phyloP scores from a whole-genome alignment of 2,113 vertebrate genomes.

The Camarhynchus parvulus region DNA sequence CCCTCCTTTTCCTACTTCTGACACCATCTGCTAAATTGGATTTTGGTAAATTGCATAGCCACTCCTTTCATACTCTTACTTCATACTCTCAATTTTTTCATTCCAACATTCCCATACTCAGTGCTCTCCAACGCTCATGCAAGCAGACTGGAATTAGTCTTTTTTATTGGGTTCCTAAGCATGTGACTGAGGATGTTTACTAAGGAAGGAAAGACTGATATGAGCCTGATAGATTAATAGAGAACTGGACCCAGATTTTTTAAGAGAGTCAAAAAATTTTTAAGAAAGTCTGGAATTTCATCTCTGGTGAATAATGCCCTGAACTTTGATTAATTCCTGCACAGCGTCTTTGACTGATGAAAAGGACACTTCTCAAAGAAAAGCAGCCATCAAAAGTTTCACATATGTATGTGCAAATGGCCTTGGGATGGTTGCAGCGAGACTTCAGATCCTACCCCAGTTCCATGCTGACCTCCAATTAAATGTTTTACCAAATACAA shows the following conservation, averaged over 20 bases:
- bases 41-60: conserved; percentile 1
- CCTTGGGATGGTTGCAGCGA: conserved; percentile 3
- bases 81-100: neutral
- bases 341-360: conserved; percentile 60
- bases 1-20: conserved; percentile 3
- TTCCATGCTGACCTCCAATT: conserved; percentile 37
- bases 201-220: conserved; percentile 56
- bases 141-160: conserved; percentile 41
- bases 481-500: conserved; percentile 64
- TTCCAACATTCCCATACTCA: neutral
- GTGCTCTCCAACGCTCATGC: neutral
- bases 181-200: conserved; percentile 49
- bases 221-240: conserved; percentile 46
- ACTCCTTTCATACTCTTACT: neutral
- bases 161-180: conserved; percentile 54
- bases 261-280: conserved; percentile 54
- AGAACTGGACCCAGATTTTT: conserved; percentile 48
- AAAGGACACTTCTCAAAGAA: conserved; percentile 57
- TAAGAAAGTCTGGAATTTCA: conserved; percentile 68
- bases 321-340: conserved; percentile 69
- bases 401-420: neutral
- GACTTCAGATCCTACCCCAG: neutral
- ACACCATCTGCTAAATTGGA: conserved; percentile 34
- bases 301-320: conserved; percentile 51
- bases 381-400: conserved; percentile 24